phyloP scores from a whole-genome alignment of 2,888 invertebrate genomes.

The Brachypalpus laphriformis region DNA sequence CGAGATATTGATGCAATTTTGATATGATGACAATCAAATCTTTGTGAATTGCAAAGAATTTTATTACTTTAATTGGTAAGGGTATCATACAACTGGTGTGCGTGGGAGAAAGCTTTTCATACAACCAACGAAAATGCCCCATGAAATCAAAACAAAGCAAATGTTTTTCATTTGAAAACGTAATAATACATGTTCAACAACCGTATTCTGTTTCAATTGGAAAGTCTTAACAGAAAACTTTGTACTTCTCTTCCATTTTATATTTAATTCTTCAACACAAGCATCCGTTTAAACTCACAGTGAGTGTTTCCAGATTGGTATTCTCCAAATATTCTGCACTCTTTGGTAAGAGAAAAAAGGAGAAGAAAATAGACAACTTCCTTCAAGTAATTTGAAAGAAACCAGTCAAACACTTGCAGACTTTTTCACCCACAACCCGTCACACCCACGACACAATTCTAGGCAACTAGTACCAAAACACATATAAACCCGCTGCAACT shows the following conservation, averaged over 20 bases:
- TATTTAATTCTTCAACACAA: conserved; percentile 17
- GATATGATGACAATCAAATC: too few species aligned
- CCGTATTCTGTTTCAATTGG: not conserved
- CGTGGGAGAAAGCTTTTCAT: too few species aligned
- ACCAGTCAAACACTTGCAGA: conserved; percentile 44
- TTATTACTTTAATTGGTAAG: too few species aligned
- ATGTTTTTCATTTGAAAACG: too few species aligned
- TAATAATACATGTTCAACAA: too few species aligned
- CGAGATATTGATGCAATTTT: not conserved
- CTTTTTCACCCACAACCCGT: conserved; percentile 19
- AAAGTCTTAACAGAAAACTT: not conserved
- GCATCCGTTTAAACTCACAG: not conserved
- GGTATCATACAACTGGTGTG: too few species aligned
- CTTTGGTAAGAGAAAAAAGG: conserved; percentile 18
- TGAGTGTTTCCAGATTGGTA: conserved; percentile 15
- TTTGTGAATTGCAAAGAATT: too few species aligned
- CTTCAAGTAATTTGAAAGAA: conserved; percentile 54
- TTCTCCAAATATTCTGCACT: conserved; percentile 25
- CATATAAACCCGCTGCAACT: not conserved
- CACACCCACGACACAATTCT: conserved; percentile 17
- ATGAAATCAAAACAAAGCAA: too few species aligned
- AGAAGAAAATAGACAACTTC: conserved; percentile 22
- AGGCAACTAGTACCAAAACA: conserved; percentile 38
- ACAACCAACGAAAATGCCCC: too few species aligned
- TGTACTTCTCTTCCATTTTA: not conserved